A percentile compares a stretch with the other conserved stretches of the same genome.
Conservation (phyloP, 2,888 invertebrate genomes). For the Caenorhabditis uteleia region DNA sequence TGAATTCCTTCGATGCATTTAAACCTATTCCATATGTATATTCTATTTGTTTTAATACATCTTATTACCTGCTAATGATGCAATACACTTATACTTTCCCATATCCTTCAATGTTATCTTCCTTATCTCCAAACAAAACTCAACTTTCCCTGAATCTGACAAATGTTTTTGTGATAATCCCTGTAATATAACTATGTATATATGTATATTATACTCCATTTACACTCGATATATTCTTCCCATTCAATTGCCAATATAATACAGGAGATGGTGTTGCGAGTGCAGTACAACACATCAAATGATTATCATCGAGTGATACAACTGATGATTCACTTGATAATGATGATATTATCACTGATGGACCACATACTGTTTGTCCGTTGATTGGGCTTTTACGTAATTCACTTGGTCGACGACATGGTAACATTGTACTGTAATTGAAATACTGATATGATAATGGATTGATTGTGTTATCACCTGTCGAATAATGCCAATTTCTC, state of each 20-base stretch:
- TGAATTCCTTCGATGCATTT: conserved; percentile 32
- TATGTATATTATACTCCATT: not conserved
- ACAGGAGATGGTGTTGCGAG: conserved; percentile 41
- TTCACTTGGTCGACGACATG: conserved; percentile 36
- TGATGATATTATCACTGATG: conserved; percentile 21
- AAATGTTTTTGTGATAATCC: conserved; percentile 41
- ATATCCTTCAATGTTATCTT: conserved; percentile 27
- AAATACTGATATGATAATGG: too few relatives aligned
- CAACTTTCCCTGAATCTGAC: conserved; percentile 38
- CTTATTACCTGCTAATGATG: conserved; percentile 25
- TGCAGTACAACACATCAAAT: conserved; percentile 39
- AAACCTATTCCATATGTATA: conserved; percentile 3
- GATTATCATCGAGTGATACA: conserved; percentile 30
- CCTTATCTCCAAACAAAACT: conserved; percentile 40
- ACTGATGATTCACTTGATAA: conserved; percentile 12
- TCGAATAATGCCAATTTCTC: conserved; percentile 33
- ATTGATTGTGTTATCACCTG: too few relatives aligned
- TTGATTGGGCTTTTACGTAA: conserved; percentile 34
- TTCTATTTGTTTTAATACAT: not conserved
- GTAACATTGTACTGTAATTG: conserved; percentile 36
- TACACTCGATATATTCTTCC: conserved; percentile 38
- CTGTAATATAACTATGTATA: conserved; percentile 2
- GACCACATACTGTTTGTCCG: conserved; percentile 43
- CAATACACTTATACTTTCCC: conserved; percentile 42
- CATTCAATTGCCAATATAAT: conserved; percentile 43